Evolutionary conservation across 2,797 vertebrate genomes (phyloP), one percentile per base, ranked within the genome.

Genomic region (Acanthis flammea): DNA sequence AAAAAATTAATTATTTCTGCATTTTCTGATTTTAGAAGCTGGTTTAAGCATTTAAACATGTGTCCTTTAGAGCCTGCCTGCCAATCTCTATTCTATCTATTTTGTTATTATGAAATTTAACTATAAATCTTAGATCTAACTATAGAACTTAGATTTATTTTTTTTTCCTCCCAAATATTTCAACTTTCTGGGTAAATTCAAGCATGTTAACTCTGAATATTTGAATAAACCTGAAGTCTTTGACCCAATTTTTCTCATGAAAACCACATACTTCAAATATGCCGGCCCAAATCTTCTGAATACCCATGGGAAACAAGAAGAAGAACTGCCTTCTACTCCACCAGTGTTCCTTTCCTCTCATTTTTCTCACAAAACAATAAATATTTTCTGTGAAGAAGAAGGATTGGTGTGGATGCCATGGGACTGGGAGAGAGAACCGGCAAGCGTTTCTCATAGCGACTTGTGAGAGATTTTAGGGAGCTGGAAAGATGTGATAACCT

Each of bases 1-100:
- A 6, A 2, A 35, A 47, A 35, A 33, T 31, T 4, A 0, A 0
- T 17, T 4, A 35, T 42, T 78, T 76, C 7, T 48, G 4, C 31
- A 54, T 75, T 76, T 78, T 4, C 4, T 60, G 44, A 41, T 72
- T 72, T 89, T 85, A 65, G 9, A 31, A 81, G 3, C 11, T 42
- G 6, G 2, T 42, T 87, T 68, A 72, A 57, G 2, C 8, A 15
- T 24, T 70, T 72, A 65, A 82, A 31, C 0, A 7, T 19, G 37
- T 13, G 12, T 25, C 19, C 7, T 22, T 68, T 57, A 35, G 2
- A 4, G 6, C 6, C 41, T 73, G 16, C 6, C 16, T 73, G 16
- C 6, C 16, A 86, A 28, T 45, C 28, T 58, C 22, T 58, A 1
- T 82, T 76, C 44, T 30, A 28, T 35, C 19, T 58, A 16, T 24